Evolutionary conservation across 2,113 vertebrate species (phyloP), one percentile per base, ranked within the genome.

Genomic region (Aplodontia rufa): DNA sequence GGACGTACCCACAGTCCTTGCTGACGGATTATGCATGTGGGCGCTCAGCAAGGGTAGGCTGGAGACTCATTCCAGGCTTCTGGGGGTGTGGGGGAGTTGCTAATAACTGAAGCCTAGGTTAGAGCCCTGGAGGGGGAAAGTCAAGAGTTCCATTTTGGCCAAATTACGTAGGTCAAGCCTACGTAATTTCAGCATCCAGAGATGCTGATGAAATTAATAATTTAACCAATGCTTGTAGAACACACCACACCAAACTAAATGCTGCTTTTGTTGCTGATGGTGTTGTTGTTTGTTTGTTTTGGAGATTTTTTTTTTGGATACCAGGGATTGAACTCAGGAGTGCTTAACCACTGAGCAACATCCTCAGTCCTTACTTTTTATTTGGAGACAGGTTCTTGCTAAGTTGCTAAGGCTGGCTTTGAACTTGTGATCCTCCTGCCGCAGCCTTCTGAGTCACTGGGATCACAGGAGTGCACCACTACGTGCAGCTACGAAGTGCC

Each of bases 161-260:
- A 64, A 87, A 83, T 93, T 62, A 87, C 81, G 60, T 74, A 88
- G 78, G 49, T 78, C 91, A 85, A 88, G 75, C 35, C 49, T n/a
- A 53, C 85, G 81, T 30, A 79, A n/a, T n/a, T n/a, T n/a, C n/a
- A n/a, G n/a, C 78, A 84, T 87, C 93, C 72, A 79, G 86, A 75
- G 37, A 88, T 75, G 37, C 5, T 88, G 28, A 32, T 79, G 76
- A 85, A 76, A 68, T 47, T 32, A 83, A 42, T 28, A 72, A 40
- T 92, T 84, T 47, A 64, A 79, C 35, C 32, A 68, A 60, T 20
- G 47, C 53, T 90, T 35, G 60, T 2, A 53, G 53, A 93, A 87
- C 81, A 64, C 71, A 45, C n/a, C 30, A 28, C 76, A 45, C 45
- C 60, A n/a, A n/a, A n/a, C n/a, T n/a, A n/a, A n/a, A n/a, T n/a